Evolutionary conservation across 1,140 invertebrate species (phyloP), one percentile per base, ranked within the genome.

Genomic region (Lutraria rhynchaena): DNA sequence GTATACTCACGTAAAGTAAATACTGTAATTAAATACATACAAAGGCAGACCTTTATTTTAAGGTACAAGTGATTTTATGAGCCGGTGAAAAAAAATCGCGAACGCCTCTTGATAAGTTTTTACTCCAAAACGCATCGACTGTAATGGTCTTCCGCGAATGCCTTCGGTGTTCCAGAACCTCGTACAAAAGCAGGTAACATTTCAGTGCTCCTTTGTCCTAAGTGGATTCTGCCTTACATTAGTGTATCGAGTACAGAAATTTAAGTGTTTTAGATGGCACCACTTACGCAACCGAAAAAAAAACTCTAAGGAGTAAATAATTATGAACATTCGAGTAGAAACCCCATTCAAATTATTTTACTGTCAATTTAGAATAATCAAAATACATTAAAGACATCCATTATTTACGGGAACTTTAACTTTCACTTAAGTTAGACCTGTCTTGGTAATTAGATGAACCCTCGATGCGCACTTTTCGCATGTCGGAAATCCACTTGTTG

Each of bases 1-100:
- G 33, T 80, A 80, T 80, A 46, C 46, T 35, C 76, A 80, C 76
- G 76, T 70, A 37, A n/a, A 15, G 41, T 19, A 41, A 44, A 17
- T 33, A 17, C n/a, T 27, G 57, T 37, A 74, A 74, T 74, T 74
- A 74, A 33, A 71, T 37, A 31, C 22, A 19, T 31, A 55, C 31
- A 74, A 74, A 57, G 33, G 17, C 49, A 31, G 69, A 27, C 31
- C 29, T 13, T 31, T 19, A 29, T 7, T 11, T 37, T 2, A 37
- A 19, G 33, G 17, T 31, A 53, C 69, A 53, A 57, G 69, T 53
- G 1, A 51, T 9, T 49, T 69, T 49, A 51, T 15, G 37, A 41
- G 37, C 37, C 37, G 37, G 5, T 41, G 15, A 41, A 41, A 5
- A 41, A 41, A 55, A 55, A 4, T 22, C 27, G 53, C 27, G 19